A percentile compares a stretch with the other conserved stretches of the same genome.
These are phyloP conservation scores for Cecidostiba fungosa DNA, from an alignment of 2,888 invertebrate genomes.

Conservation along the genomic window DNA sequence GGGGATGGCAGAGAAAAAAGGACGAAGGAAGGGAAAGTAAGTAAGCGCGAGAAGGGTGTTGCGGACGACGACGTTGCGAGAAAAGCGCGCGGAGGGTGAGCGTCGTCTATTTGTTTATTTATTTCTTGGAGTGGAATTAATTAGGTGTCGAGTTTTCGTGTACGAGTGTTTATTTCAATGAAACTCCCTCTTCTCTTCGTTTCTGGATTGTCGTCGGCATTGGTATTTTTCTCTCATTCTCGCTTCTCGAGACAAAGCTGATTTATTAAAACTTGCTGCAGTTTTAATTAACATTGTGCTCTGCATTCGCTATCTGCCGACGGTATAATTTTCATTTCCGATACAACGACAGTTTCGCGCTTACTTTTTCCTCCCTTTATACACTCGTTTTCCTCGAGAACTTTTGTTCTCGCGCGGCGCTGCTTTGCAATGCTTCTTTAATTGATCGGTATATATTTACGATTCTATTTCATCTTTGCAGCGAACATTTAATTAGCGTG, in stretches of 20 bases:
- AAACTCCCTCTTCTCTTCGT: not conserved
- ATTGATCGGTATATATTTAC: no score
- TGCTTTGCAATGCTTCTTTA: not conserved
- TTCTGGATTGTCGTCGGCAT: not conserved
- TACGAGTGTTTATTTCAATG: not conserved
- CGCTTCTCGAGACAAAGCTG: slow-evolving; percentile 51
- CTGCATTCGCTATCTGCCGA: slow-evolving; percentile 17
- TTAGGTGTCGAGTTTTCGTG: slow-evolving; percentile 62
- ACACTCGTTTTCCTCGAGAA: not conserved
- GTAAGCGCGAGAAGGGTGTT: not conserved
- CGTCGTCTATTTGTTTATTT: slow-evolving; percentile 60
- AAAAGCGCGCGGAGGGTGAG: not conserved
- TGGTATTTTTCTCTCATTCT: slow-evolving; percentile 3
- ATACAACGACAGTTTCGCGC: not conserved
- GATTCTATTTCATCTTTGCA: no score
- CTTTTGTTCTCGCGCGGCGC: not conserved
- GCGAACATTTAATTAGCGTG: no score
- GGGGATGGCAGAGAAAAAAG: not conserved
- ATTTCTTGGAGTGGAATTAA: slow-evolving; percentile 58
- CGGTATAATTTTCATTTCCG: slow-evolving; percentile 49
- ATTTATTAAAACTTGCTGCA: slow-evolving; percentile 58
- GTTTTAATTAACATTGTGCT: slow-evolving; percentile 60
- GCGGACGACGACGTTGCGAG: slow-evolving; percentile 1
- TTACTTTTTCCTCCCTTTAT: not conserved
- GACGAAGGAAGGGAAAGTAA: not conserved